Conservation (phyloP, 1,140 invertebrate genomes). For the Idris sp. region DNA sequence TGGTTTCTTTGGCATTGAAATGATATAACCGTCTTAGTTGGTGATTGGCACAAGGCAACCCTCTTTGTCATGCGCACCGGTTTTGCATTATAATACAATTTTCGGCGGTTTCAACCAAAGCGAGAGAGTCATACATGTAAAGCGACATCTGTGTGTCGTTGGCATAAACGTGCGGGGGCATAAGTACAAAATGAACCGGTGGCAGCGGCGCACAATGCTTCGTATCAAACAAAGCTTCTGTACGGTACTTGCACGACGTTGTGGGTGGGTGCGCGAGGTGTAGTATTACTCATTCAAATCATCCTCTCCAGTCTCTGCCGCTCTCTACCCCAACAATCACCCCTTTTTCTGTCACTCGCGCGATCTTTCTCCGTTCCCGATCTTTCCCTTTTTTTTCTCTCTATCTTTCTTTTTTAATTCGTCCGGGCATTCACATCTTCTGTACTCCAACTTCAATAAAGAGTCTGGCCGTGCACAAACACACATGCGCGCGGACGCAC, state of each 20-base stretch:
- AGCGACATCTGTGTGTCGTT: constrained; percentile 60
- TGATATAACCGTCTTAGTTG: constrained; percentile 71
- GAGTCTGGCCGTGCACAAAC: constrained; percentile 50
- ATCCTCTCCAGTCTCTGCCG: constrained; percentile 68
- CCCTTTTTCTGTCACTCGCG: constrained; percentile 52
- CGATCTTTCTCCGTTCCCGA: constrained; percentile 47
- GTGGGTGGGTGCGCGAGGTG: constrained; percentile 77
- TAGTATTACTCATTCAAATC: constrained; percentile 80
- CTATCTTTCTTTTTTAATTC: constrained; percentile 77
- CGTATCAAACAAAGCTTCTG: constrained; percentile 77
- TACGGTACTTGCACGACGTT: constrained; percentile 69
- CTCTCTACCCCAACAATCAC: constrained; percentile 42
- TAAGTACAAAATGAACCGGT: constrained; percentile 75
- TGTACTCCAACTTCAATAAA: constrained; percentile 66
- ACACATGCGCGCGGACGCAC: constrained; percentile 39
- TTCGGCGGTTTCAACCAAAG: constrained; percentile 66
- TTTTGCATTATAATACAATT: constrained; percentile 77
- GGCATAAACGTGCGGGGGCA: constrained; percentile 58
- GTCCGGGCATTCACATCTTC: constrained; percentile 73
- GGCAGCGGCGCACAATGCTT: constrained; percentile 73
- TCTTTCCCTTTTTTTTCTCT: too few species aligned
- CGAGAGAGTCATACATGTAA: constrained; percentile 54
- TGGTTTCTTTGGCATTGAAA: constrained; percentile 67
- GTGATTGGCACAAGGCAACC: constrained; percentile 78
- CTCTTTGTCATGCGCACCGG: constrained; percentile 70